phyloP scores from a whole-genome alignment of 2,888 invertebrate genomes.

The Lasioglossum zephyrum region DNA sequence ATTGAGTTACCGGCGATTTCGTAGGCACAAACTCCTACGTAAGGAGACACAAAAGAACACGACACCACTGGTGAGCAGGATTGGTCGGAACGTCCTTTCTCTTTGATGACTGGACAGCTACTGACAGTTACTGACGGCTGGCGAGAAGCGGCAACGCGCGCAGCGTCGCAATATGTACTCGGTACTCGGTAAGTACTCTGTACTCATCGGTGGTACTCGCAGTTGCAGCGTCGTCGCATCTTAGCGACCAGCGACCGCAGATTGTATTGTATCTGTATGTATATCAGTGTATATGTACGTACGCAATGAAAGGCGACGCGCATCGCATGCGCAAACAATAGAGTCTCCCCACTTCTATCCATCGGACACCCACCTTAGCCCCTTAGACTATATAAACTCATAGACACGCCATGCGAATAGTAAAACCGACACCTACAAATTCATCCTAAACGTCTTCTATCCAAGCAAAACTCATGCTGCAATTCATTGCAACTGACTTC shows the following conservation, averaged over 20 bases:
- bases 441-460: no score
- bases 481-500: no score
- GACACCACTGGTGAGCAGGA: not conserved
- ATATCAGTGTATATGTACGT: not conserved
- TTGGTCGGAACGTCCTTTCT: not conserved
- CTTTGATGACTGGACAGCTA: constrained; percentile 34
- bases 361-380: no score
- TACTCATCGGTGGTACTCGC: not conserved
- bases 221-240: no score
- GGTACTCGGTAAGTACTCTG: no score
- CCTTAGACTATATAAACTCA: no score
- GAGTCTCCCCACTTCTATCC: no score
- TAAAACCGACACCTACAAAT: no score
- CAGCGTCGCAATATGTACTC: not conserved
- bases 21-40: not conserved
- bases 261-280: not conserved
- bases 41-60: not conserved
- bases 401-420: no score
- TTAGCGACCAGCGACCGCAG: not conserved
- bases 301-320: not conserved
- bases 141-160: no score
- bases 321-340: not conserved
- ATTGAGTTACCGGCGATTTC: not conserved
- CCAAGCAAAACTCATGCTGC: no score
- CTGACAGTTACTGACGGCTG: constrained; percentile 45